phyloP scores from a whole-genome alignment of 2,888 invertebrate genomes.

The Mellilla xanthometata region DNA sequence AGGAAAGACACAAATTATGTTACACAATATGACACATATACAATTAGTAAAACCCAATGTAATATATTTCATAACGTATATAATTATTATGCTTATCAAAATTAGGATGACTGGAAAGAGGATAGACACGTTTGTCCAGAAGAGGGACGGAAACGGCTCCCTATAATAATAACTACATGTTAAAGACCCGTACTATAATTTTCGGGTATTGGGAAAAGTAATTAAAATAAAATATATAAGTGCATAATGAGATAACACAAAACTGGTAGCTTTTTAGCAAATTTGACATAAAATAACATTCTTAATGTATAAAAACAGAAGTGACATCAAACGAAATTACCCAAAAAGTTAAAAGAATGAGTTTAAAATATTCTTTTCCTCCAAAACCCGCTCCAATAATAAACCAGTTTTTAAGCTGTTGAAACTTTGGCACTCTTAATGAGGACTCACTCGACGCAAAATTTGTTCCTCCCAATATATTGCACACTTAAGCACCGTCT shows the following conservation, averaged over 20 bases:
- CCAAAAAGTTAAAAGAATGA: conserved; percentile 26
- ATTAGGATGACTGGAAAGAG: no score
- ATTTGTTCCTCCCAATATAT: conserved; percentile 71
- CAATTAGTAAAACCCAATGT: no score
- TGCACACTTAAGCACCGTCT: conserved; percentile 60
- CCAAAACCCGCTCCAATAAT: conserved; percentile 21
- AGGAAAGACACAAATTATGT: no score
- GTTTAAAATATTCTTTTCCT: conserved; percentile 15
- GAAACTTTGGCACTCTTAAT: conserved; percentile 61
- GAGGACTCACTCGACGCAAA: conserved; percentile 62
- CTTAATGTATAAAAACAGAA: conserved; percentile 25
- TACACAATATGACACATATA: no score
- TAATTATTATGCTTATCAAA: no score
- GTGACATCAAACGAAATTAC: conserved; percentile 13
- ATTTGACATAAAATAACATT: background rate
- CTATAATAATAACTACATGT: no score
- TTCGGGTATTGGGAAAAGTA: no score
- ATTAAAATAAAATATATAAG: no score
- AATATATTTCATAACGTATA: no score
- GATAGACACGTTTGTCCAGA: no score
- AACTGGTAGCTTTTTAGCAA: background rate
- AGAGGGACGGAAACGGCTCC: no score
- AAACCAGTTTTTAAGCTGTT: conserved; percentile 47
- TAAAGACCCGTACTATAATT: no score
- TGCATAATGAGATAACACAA: background rate